A percentile compares a stretch with the other conserved stretches of the same genome.
These are phyloP conservation scores for Chrysomela aeneicollis DNA, from an alignment of 2,888 invertebrate species.

Conservation along the genomic window DNA sequence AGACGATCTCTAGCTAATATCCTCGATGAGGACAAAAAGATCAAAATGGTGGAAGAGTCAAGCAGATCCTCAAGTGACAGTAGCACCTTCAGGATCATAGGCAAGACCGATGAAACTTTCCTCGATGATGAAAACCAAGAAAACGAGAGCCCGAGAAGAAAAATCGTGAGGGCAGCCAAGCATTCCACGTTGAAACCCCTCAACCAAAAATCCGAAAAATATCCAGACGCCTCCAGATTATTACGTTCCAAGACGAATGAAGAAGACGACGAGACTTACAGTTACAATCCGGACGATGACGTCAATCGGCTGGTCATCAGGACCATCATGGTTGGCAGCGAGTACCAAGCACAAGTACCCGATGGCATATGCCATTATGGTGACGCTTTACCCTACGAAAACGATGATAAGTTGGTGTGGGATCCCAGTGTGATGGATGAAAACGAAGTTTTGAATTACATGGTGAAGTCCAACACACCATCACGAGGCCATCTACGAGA, in stretches of 20 bases:
- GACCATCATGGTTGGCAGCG: slow-evolving; percentile 96
- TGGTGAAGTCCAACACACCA: slow-evolving; percentile 69
- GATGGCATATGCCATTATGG: slow-evolving; percentile 92
- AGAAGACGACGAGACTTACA: slow-evolving; percentile 75
- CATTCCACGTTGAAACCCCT: slow-evolving; percentile 66
- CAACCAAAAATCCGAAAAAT: slow-evolving; percentile 62
- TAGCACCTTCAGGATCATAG: slow-evolving; percentile 52
- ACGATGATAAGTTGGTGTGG: slow-evolving; percentile 95
- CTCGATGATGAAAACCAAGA: slow-evolving; percentile 68
- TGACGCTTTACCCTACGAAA: slow-evolving; percentile 92
- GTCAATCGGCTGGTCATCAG: slow-evolving; percentile 78
- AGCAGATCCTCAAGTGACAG: slow-evolving; percentile 88
- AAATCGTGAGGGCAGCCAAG: slow-evolving; percentile 46
- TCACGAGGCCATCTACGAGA: slow-evolving; percentile 82
- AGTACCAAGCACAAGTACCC: slow-evolving; percentile 93
- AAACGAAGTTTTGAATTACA: slow-evolving; percentile 80
- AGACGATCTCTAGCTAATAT: slow-evolving; percentile 95
- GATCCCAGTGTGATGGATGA: slow-evolving; percentile 82
- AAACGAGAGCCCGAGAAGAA: slow-evolving; percentile 52
- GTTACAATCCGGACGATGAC: slow-evolving; percentile 82
- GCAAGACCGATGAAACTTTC: slow-evolving; percentile 56
- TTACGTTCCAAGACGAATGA: slow-evolving; percentile 74
- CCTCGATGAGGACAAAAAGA: slow-evolving; percentile 91
- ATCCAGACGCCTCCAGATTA: slow-evolving; percentile 62
- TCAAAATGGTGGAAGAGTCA: slow-evolving; percentile 71